Conservation (phyloP, 2,113 vertebrate species). For the Eira barbara region DNA sequence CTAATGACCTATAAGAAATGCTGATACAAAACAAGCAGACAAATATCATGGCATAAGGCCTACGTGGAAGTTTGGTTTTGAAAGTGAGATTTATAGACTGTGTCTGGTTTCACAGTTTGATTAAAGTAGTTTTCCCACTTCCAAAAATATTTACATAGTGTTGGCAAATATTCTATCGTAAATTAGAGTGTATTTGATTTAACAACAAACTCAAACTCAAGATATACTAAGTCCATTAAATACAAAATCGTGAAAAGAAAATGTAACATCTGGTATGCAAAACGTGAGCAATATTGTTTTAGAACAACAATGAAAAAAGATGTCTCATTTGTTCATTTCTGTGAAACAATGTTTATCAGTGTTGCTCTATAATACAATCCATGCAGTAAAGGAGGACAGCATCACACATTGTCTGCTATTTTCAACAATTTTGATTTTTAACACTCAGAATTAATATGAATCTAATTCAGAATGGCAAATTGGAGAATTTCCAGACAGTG, state of each 20-base stretch:
- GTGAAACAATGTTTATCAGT: background rate
- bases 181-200: background rate
- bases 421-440: background rate
- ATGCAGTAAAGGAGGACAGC: background rate
- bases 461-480: background rate
- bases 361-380: background rate
- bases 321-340: background rate
- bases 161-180: background rate
- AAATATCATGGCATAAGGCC: background rate
- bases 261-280: background rate
- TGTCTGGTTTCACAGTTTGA: conserved; percentile 14
- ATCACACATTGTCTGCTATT: background rate
- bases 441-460: background rate
- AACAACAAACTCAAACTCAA: background rate
- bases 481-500: background rate
- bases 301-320: background rate
- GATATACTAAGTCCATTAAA: conserved; percentile 12
- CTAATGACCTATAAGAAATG: background rate
- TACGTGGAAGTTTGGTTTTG: background rate
- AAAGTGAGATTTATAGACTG: background rate
- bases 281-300: background rate
- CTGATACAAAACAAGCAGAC: background rate
- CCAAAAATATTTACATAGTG: conserved; percentile 22
- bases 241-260: conserved; percentile 25
- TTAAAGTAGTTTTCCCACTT: background rate